Evolutionary conservation across 2,888 invertebrate genomes (phyloP).

Genomic region (Drosophila leonis): DNA sequence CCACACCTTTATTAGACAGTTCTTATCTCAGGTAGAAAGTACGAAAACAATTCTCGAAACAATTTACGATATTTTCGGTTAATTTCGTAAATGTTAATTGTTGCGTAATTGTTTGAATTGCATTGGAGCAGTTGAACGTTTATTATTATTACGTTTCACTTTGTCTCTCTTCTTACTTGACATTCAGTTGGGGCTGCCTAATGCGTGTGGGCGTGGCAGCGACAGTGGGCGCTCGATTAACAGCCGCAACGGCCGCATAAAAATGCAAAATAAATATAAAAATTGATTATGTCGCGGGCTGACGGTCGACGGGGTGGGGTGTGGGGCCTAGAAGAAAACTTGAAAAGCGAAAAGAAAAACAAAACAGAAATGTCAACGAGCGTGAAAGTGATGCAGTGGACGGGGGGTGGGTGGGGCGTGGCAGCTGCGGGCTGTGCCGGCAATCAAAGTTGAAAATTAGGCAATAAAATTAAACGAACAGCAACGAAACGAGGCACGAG

Average conservation of each 20-base stretch:
- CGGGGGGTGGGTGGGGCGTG: slow-evolving; percentile 1
- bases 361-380: slow-evolving; percentile 71
- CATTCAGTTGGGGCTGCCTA: slow-evolving; percentile 36
- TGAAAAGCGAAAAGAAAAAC: slow-evolving; percentile 28
- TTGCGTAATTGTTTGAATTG: slow-evolving; percentile 41
- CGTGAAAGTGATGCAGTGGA: slow-evolving; percentile 64
- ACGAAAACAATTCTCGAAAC: background rate
- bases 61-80: background rate
- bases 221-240: slow-evolving; percentile 51
- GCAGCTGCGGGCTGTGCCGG: slow-evolving; percentile 44
- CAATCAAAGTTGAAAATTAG: slow-evolving; percentile 81
- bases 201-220: slow-evolving; percentile 47
- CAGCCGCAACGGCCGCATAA: slow-evolving; percentile 51
- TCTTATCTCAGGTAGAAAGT: too few species aligned
- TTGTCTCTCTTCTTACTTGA: background rate
- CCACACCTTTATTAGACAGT: background rate
- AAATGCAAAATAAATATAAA: slow-evolving; percentile 75
- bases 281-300: slow-evolving; percentile 68
- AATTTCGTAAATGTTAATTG: slow-evolving; percentile 45
- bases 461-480: slow-evolving; percentile 80
- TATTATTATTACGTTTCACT: background rate
- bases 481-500: slow-evolving; percentile 60
- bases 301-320: too few species aligned
- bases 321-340: too few species aligned
- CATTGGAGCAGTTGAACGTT: slow-evolving; percentile 9